A percentile compares a stretch with the other conserved stretches of the same genome.
Evolutionary conservation across 2,797 vertebrate species (phyloP).

Genomic region (Lutjanus argentimaculatus): DNA sequence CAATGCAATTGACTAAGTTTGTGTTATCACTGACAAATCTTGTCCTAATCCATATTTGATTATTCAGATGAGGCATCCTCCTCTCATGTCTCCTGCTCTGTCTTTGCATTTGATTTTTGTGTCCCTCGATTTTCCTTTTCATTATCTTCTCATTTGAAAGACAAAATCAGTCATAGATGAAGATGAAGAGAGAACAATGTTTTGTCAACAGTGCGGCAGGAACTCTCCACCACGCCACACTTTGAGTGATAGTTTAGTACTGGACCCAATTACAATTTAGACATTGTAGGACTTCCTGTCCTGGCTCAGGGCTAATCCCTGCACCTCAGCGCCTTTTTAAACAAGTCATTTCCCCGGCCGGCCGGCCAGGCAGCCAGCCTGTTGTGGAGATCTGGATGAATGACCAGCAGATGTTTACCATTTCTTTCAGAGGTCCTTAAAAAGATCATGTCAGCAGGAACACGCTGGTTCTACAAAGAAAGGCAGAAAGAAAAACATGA

Average conservation of each 20-base stretch:
- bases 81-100: conserved; percentile 35
- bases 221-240: neutral
- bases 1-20: conserved; percentile 15
- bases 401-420: conserved; percentile 94
- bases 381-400: conserved; percentile 81
- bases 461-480: conserved; percentile 94
- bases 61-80: conserved; percentile 81
- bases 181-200: conserved; percentile 37
- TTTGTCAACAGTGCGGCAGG: conserved; percentile 18
- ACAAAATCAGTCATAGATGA: conserved; percentile 72
- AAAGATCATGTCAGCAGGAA: conserved; percentile 99
- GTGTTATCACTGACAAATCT: conserved; percentile 40
- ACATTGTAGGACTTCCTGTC: conserved; percentile 76
- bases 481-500: conserved; percentile 78
- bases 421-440: conserved; percentile 99
- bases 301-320: conserved; percentile 80
- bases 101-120: conserved; percentile 77
- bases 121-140: conserved; percentile 73
- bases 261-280: conserved; percentile 72
- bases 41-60: conserved; percentile 78
- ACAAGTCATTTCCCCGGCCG: conserved; percentile 74
- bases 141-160: conserved; percentile 83
- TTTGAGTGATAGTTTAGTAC: conserved; percentile 60
- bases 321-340: conserved; percentile 79
- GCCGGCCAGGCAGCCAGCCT: conserved; percentile 45